Evolutionary conservation across 1,140 invertebrate species (phyloP).

Genomic region (Vanessa tameamea): DNA sequence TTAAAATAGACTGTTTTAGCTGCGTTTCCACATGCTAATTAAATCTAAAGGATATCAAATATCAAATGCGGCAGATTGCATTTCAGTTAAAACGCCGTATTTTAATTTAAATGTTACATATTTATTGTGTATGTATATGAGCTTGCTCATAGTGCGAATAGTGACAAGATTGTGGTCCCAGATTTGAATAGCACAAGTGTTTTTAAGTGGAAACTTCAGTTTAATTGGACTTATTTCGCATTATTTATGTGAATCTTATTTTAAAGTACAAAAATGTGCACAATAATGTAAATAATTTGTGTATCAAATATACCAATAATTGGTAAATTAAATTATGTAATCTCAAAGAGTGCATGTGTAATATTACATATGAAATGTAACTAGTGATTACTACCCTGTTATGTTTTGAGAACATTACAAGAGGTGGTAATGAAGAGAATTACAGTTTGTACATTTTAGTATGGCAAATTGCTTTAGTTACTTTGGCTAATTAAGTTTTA

Average conservation of each 20-base stretch:
- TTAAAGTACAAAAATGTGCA: constrained; percentile 77
- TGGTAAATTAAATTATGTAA: constrained; percentile 68
- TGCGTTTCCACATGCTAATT: constrained; percentile 18
- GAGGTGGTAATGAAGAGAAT: constrained; percentile 53
- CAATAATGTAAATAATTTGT: constrained; percentile 76
- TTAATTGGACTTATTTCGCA: constrained; percentile 67
- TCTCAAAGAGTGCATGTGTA: constrained; percentile 72
- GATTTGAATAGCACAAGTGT: constrained; percentile 13
- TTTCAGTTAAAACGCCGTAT: not conserved
- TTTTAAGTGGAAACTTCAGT: constrained; percentile 24
- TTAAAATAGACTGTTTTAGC: constrained; percentile 58
- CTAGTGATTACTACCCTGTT: constrained; percentile 59
- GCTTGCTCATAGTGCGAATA: not conserved
- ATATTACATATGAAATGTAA: constrained; percentile 50
- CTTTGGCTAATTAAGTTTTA: constrained; percentile 51
- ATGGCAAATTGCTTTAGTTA: constrained; percentile 74
- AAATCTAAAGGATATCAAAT: not conserved
- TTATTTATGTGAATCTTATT: constrained; percentile 74
- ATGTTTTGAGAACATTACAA: constrained; percentile 67
- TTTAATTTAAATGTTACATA: not conserved
- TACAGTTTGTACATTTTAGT: constrained; percentile 77
- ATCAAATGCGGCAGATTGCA: not conserved
- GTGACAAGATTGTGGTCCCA: not conserved
- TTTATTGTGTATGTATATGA: not conserved
- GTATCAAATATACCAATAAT: constrained; percentile 60